Conservation (phyloP, 2,888 invertebrate species). For the Bursaphelenchus okinawaensis region DNA sequence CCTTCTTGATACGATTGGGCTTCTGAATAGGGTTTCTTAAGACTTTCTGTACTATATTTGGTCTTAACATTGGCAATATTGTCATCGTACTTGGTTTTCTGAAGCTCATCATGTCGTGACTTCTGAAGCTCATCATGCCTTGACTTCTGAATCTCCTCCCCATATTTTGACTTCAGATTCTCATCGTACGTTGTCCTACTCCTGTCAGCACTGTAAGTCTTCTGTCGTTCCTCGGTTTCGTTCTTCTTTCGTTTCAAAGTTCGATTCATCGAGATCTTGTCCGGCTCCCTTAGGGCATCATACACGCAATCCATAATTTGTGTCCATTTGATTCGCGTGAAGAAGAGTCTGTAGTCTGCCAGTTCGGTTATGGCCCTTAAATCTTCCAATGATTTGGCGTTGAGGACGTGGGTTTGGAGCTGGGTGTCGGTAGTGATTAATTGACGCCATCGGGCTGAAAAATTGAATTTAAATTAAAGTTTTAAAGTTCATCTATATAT, state of each 20-base stretch:
- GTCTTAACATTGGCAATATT: no score
- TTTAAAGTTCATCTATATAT: no score
- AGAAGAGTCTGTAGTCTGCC: conserved; percentile 42
- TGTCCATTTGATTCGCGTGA: conserved; percentile 46
- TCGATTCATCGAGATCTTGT: neutral
- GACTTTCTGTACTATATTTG: no score
- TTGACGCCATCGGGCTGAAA: conserved; percentile 33
- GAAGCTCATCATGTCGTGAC: no score
- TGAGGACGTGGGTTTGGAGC: conserved; percentile 24
- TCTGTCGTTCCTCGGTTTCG: neutral
- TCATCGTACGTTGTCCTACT: no score
- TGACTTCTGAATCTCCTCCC: no score
- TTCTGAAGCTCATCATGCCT: no score
- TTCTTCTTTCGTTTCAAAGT: neutral
- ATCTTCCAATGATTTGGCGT: conserved; percentile 29
- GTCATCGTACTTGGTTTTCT: no score
- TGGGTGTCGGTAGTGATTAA: conserved; percentile 27
- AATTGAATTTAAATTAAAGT: neutral
- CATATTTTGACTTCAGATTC: no score
- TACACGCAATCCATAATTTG: conserved; percentile 12
- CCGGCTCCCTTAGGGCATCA: conserved; percentile 1
- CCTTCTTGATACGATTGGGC: no score
- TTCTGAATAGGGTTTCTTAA: no score
- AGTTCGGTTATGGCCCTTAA: conserved; percentile 26
- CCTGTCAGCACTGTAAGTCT: no score